These are phyloP conservation scores for Mareca strepera DNA, from an alignment of 2,797 vertebrate genomes.

Conservation along the genomic window DNA sequence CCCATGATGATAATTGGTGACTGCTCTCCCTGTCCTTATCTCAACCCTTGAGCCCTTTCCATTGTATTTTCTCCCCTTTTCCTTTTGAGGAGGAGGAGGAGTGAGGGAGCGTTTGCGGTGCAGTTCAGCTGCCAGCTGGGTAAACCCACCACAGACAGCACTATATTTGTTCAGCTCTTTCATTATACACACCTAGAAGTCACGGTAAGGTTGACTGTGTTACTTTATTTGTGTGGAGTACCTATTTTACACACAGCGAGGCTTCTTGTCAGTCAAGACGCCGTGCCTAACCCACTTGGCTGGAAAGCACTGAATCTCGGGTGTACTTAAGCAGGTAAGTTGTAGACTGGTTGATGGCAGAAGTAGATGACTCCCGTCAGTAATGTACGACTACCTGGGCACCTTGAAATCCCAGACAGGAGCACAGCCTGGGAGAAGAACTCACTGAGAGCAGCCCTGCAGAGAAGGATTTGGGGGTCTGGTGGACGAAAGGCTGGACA, in stretches of 20 bases:
- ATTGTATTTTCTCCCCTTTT: too few species aligned
- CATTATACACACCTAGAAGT: neutral
- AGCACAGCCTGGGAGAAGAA: too few species aligned
- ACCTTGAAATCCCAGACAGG: neutral
- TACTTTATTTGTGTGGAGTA: neutral
- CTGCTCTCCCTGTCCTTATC: too few species aligned
- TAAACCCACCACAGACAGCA: too few species aligned
- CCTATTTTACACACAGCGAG: neutral
- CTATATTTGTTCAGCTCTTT: neutral
- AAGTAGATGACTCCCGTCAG: neutral
- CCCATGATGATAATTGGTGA: too few species aligned
- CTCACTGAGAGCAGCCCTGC: too few species aligned
- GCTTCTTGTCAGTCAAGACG: neutral
- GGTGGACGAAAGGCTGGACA: too few species aligned
- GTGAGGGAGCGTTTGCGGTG: too few species aligned
- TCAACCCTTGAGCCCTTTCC: too few species aligned
- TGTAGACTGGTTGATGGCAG: neutral
- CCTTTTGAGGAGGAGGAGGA: too few species aligned
- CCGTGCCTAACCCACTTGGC: fast-evolving
- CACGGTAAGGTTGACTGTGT: neutral
- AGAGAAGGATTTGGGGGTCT: too few species aligned
- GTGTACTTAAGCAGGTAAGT: neutral
- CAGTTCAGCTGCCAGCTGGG: too few species aligned
- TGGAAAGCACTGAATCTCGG: neutral
- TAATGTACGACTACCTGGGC: neutral